Base-by-base conservation (phyloP, 2,888 invertebrate genomes). In the Lampropteryx suffumata region DNA sequence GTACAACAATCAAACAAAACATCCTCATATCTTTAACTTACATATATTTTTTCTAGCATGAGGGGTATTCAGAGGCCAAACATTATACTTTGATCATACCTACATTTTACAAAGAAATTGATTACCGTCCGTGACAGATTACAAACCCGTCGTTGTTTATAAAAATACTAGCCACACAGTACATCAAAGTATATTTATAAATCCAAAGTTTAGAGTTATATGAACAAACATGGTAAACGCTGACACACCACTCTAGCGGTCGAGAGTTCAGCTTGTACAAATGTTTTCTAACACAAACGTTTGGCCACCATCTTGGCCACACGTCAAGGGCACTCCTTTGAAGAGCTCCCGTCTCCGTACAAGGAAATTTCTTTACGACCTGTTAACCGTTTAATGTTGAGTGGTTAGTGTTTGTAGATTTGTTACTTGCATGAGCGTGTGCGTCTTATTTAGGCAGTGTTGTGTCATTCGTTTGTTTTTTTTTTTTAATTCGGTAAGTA, bases 181-280 rank as follows among this genome's bases (percentile, higher is more conserved):
- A 17, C 8, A 35, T 5, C 10, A 35, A 35, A 21, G 11, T 36
- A 9, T 17, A 36, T 4, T 14, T n/a, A 14, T 37, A 26, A 45
- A 24, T 29, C 36, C 28, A 24, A 30, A 32, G 35, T 41, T 40
- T 40, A 1, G 17, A 40, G 34, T 33, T 35, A 27, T 32, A 51
- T 46, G 46, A 32, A 39, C 40, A 56, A 55, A 56, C 54, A 46
- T 9, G 36, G 47, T 47, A 51, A 53, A 48, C 50, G 51, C 34
- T 49, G 50, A 56, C 41, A 33, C 30, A 41, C 42, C 71, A 67
- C 73, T 77, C 73, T 65, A 61, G 60, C 67, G 72, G 72, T 73
- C 69, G 75, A 76, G 79, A 69, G 77, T 75, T 76, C 73, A 69
- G 69, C 41, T 68, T 73, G 64, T 65, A 71, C 71, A 73, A 73